Conservation (phyloP, 1,140 invertebrate species). For the Colletes gigas region DNA sequence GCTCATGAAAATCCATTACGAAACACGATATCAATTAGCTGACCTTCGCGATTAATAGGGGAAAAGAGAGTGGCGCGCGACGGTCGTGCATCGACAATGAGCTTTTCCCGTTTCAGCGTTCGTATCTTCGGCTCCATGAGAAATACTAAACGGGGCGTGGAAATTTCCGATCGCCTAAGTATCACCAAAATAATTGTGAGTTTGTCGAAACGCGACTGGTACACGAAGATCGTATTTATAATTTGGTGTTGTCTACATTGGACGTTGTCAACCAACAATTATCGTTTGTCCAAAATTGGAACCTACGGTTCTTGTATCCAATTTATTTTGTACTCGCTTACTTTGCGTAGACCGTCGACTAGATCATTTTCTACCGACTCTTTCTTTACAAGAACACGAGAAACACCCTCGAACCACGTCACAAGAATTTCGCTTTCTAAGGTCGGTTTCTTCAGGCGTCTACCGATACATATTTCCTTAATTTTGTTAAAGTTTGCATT, state of each 20-base stretch:
- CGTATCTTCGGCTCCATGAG: background rate
- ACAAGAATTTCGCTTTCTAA: background rate
- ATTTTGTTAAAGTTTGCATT: background rate
- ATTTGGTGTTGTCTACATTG: no score
- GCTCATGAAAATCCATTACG: constrained; percentile 35
- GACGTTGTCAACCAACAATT: no score
- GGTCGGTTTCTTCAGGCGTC: background rate
- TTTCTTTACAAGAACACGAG: constrained; percentile 29
- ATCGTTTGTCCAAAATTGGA: background rate
- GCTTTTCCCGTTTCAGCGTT: background rate
- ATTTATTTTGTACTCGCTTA: constrained; percentile 33
- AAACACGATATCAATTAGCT: constrained; percentile 38
- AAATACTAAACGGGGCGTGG: no score
- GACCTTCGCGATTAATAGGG: constrained; percentile 38
- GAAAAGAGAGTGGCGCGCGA: background rate
- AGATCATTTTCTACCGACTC: constrained; percentile 35
- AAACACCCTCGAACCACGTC: background rate
- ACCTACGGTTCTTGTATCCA: constrained; percentile 21
- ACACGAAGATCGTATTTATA: no score
- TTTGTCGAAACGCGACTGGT: no score
- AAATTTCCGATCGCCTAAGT: no score
- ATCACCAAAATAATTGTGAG: no score
- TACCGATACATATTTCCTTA: background rate
- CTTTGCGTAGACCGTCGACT: constrained; percentile 18
- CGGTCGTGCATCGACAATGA: background rate